These are phyloP conservation scores for Drosophila longiperda DNA, from an alignment of 2,888 invertebrate species.

Conservation along the genomic window DNA sequence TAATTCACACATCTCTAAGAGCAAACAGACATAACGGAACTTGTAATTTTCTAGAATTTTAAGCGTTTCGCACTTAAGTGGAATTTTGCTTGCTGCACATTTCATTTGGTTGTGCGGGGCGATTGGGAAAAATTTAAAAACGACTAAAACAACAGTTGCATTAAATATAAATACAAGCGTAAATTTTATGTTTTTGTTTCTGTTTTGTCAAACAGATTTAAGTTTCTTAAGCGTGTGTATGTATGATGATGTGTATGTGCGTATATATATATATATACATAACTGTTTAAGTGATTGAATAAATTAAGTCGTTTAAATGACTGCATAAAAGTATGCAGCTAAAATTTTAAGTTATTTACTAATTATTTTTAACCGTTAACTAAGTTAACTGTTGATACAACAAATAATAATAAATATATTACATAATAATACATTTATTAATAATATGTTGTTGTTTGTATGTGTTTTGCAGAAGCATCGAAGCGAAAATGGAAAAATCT, in stretches of 20 bases:
- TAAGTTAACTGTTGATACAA: neutral
- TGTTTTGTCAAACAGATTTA: neutral
- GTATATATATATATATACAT: neutral
- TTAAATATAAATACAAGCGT: neutral
- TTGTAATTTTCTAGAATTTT: constrained; percentile 16
- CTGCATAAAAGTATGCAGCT: constrained; percentile 7
- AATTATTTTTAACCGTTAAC: neutral
- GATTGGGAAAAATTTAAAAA: neutral
- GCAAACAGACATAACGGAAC: constrained; percentile 2
- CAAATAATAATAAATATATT: neutral
- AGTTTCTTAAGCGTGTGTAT: no score
- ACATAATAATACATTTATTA: neutral
- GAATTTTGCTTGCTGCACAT: neutral
- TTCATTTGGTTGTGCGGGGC: neutral
- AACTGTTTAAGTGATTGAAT: neutral
- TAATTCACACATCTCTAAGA: constrained; percentile 15
- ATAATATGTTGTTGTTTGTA: neutral
- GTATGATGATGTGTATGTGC: no score
- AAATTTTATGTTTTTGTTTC: neutral
- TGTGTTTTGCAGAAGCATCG: constrained; percentile 78
- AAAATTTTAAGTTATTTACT: neutral
- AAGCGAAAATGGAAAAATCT: constrained; percentile 85
- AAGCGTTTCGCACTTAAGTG: neutral
- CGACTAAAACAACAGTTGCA: constrained; percentile 7
- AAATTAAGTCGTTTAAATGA: neutral